Evolutionary conservation across 2,113 vertebrate species (phyloP).

Genomic region (Ondatra zibethicus): DNA sequence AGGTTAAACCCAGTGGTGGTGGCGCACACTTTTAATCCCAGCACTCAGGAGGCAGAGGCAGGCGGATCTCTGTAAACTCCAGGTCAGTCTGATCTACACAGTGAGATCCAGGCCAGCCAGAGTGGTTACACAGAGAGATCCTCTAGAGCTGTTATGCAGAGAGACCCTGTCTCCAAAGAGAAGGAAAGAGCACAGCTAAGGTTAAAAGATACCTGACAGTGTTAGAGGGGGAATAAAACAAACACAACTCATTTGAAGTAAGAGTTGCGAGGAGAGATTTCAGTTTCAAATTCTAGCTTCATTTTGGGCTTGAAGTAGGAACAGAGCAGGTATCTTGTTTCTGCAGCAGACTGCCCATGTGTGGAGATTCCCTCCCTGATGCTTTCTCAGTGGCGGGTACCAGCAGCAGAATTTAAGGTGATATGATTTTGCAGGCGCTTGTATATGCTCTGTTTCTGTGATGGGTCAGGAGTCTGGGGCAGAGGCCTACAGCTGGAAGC

Average conservation of each 20-base stretch:
- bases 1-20: neutral
- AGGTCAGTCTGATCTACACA: neutral
- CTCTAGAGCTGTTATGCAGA: neutral
- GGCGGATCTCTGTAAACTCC: neutral
- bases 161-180: neutral
- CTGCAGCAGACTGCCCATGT: neutral
- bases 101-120: neutral
- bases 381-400: neutral
- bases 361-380: neutral
- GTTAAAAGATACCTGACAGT: neutral
- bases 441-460: neutral
- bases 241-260: conserved; percentile 19
- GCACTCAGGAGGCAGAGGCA: neutral
- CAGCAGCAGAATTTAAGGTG: neutral
- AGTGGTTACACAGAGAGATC: too few relatives aligned
- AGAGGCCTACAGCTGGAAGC: neutral
- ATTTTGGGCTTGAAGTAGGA: conserved; percentile 52
- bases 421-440: neutral
- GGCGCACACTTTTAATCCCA: neutral
- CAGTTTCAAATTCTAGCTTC: conserved; percentile 46
- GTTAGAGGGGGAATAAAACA: conserved; percentile 17
- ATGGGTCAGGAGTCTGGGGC: neutral
- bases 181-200: neutral
- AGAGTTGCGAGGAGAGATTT: conserved; percentile 28
- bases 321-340: conserved; percentile 32